phyloP scores from a whole-genome alignment of 2,888 invertebrate genomes.

The Rutpela maculata region DNA sequence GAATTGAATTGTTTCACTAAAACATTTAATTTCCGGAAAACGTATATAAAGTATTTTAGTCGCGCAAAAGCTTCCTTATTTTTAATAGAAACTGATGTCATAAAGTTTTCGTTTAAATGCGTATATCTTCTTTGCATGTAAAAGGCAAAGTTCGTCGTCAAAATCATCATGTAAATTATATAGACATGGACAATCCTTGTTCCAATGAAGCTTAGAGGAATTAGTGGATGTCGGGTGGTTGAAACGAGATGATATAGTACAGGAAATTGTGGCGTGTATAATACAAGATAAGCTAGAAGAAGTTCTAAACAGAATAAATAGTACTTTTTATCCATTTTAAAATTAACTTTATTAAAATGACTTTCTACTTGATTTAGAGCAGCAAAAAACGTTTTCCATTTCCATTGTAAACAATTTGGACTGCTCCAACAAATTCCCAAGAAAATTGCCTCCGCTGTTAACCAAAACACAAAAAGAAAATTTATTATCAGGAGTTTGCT shows the following conservation, averaged over 20 bases:
- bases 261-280: not conserved
- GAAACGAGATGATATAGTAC: not conserved
- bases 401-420: not conserved
- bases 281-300: not conserved
- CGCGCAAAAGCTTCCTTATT: not conserved
- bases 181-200: not conserved
- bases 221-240: not conserved
- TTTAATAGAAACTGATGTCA: not conserved
- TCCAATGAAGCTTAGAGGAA: not conserved
- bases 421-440: not conserved
- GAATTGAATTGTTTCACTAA: not conserved
- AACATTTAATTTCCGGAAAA: not conserved
- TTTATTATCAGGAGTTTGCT: not conserved
- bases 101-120: not conserved
- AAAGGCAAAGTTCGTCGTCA: not conserved
- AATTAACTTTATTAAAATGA: not conserved
- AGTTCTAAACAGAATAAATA: not conserved
- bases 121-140: not conserved
- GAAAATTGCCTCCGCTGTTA: not conserved
- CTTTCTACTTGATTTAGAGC: not conserved
- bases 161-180: not conserved
- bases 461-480: not conserved
- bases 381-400: not conserved
- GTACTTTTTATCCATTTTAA: not conserved
- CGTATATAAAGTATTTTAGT: not conserved